A percentile compares a stretch with the other conserved stretches of the same genome.
These are phyloP conservation scores for Hirtodrosophila histrioides DNA, from an alignment of 2,888 invertebrate genomes.

Conservation along the genomic window DNA sequence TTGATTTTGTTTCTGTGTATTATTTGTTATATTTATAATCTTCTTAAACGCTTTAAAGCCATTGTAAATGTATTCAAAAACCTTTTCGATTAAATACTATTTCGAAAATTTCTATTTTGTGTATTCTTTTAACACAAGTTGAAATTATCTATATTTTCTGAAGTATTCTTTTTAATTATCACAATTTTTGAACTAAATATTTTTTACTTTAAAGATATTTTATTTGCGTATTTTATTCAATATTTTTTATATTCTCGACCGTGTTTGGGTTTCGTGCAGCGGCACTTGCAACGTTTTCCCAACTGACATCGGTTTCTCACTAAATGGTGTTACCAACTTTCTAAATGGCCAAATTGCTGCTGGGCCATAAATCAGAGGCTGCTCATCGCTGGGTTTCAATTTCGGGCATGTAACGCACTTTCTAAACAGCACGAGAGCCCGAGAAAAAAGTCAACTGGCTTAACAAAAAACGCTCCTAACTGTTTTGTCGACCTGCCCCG, in stretches of 20 bases:
- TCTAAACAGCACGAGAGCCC: conserved; percentile 63
- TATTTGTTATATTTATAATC: not conserved
- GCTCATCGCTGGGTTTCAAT: conserved; percentile 38
- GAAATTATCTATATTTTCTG: not conserved
- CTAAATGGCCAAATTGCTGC: conserved; percentile 43
- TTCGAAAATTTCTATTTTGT: too few relatives aligned
- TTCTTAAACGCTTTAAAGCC: too few relatives aligned
- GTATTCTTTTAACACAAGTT: too few relatives aligned
- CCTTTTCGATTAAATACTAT: too few relatives aligned
- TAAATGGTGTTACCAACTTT: conserved; percentile 46
- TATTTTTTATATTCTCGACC: too few relatives aligned
- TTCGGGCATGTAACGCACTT: conserved; percentile 72
- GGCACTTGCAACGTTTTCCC: conserved; percentile 6
- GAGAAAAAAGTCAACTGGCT: conserved; percentile 12
- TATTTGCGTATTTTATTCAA: not conserved
- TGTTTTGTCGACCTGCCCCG: conserved; percentile 26
- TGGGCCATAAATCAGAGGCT: conserved; percentile 61
- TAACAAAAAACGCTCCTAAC: conserved; percentile 38
- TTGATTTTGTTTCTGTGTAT: not conserved
- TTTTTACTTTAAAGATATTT: not conserved
- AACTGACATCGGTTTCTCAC: conserved; percentile 28
- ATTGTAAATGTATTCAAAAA: not conserved
- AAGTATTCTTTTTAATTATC: not conserved
- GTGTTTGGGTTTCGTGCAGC: not conserved
- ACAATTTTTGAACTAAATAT: too few relatives aligned